phyloP scores from a whole-genome alignment of 2,888 invertebrate genomes.

The Palloptera scutellata region DNA sequence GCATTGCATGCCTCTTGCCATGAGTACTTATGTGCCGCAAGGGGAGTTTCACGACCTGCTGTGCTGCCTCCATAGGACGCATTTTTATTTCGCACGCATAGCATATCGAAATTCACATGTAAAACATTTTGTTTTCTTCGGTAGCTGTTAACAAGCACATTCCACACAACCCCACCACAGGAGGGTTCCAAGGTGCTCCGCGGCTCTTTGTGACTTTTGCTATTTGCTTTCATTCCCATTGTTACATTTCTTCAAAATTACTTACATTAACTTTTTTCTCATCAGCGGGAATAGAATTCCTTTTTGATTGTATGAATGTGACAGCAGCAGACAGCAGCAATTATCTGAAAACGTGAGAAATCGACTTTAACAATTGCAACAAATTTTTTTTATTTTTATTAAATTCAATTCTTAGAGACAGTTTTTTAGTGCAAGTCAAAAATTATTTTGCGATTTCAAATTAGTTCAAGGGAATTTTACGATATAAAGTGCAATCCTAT shows the following conservation, averaged over 20 bases:
- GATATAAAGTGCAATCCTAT: too few species aligned
- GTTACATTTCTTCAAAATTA: conserved; percentile 28
- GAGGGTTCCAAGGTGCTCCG: conserved; percentile 12
- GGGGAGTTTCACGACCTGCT: conserved; percentile 31
- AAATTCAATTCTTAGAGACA: too few species aligned
- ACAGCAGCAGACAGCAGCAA: conserved; percentile 4
- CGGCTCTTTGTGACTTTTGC: conserved; percentile 28
- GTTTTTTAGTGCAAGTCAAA: too few species aligned
- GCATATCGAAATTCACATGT: not conserved
- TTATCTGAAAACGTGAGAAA: too few species aligned
- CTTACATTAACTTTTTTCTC: conserved; percentile 41
- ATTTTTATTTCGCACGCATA: conserved; percentile 24
- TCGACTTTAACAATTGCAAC: not conserved
- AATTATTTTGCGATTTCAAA: too few species aligned
- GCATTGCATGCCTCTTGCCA: not conserved
- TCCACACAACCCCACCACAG: conserved; percentile 46
- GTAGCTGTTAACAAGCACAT: conserved; percentile 32
- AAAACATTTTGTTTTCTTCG: not conserved
- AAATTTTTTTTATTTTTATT: not conserved
- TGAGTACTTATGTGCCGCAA: not conserved
- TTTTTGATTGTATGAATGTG: conserved; percentile 28
- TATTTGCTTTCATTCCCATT: conserved; percentile 19
- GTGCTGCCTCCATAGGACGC: conserved; percentile 39
- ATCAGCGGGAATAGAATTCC: conserved; percentile 52
- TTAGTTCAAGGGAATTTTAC: too few species aligned